Evolutionary conservation across 2,113 vertebrate species (phyloP).

Genomic region (Peromyscus leucopus): DNA sequence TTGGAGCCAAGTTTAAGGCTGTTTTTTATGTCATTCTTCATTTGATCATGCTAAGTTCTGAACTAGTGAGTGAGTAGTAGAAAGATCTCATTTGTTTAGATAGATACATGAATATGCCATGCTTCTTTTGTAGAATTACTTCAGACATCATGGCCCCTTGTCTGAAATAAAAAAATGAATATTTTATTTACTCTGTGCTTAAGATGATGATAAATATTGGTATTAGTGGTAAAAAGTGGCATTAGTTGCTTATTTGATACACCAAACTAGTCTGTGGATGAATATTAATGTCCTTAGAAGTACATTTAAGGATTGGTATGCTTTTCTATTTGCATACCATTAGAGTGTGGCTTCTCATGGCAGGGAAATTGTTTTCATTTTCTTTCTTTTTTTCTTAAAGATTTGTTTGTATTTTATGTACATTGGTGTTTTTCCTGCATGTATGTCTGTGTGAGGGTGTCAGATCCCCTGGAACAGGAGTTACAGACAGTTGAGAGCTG

Average conservation of each 20-base stretch:
- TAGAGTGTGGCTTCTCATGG: background rate
- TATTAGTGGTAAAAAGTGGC: background rate
- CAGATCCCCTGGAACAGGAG: background rate
- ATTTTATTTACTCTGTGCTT: slow-evolving; percentile 5
- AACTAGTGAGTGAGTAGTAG: background rate
- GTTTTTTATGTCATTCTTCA: background rate
- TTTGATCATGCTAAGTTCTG: background rate
- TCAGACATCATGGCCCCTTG: background rate
- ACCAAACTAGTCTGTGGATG: background rate
- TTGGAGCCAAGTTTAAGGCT: background rate
- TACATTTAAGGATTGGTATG: background rate
- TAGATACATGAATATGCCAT: slow-evolving; percentile 33
- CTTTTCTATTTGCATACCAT: background rate
- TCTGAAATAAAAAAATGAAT: background rate
- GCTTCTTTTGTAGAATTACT: slow-evolving; percentile 7
- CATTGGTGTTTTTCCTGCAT: background rate
- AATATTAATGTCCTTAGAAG: slow-evolving; percentile 49
- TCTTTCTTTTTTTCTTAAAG: background rate
- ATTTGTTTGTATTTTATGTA: background rate
- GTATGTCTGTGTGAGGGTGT: background rate
- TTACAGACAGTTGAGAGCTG: background rate
- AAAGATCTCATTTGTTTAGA: slow-evolving; percentile 26
- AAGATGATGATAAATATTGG: background rate
- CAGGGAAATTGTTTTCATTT: background rate
- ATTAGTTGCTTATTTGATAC: background rate